Evolutionary conservation across 2,113 vertebrate species (phyloP).

Genomic region (Ifrita kowaldi): DNA sequence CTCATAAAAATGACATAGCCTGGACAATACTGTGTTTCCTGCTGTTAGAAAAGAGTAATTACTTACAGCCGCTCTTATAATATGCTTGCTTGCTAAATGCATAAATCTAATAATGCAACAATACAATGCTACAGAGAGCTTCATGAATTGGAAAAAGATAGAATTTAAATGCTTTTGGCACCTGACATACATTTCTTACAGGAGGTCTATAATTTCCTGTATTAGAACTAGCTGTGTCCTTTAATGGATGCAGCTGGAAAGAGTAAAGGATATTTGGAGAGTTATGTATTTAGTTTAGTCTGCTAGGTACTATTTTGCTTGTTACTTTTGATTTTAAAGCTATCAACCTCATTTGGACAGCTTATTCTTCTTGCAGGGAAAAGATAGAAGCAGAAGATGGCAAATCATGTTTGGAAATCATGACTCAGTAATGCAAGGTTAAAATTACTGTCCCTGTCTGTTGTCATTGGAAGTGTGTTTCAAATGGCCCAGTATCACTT

Average conservation of each 20-base stretch:
- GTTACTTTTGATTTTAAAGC: constrained; percentile 44
- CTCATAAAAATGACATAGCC: constrained; percentile 33
- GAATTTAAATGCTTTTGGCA: constrained; percentile 74
- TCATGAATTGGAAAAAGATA: constrained; percentile 70
- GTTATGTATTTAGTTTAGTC: constrained; percentile 3
- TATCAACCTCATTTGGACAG: not conserved
- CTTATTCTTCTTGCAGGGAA: not conserved
- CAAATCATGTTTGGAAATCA: constrained; percentile 15
- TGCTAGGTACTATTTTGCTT: not conserved
- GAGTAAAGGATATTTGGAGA: constrained; percentile 20
- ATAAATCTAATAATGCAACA: constrained; percentile 73
- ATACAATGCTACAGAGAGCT: constrained; percentile 65
- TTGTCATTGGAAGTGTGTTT: not conserved
- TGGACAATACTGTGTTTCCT: constrained; percentile 65
- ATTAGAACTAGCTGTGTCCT: constrained; percentile 10
- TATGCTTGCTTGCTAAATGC: constrained; percentile 65
- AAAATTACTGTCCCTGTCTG: not conserved
- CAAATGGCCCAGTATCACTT: not conserved
- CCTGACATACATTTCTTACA: constrained; percentile 58
- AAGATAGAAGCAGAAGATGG: not conserved
- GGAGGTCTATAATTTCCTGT: constrained; percentile 70
- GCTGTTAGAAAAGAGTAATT: constrained; percentile 70
- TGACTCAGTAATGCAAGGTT: not conserved
- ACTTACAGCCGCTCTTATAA: constrained; percentile 61
- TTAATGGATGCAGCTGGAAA: constrained; percentile 27